Conservation (phyloP, 1,140 invertebrate genomes). For the Drusus annulatus region DNA sequence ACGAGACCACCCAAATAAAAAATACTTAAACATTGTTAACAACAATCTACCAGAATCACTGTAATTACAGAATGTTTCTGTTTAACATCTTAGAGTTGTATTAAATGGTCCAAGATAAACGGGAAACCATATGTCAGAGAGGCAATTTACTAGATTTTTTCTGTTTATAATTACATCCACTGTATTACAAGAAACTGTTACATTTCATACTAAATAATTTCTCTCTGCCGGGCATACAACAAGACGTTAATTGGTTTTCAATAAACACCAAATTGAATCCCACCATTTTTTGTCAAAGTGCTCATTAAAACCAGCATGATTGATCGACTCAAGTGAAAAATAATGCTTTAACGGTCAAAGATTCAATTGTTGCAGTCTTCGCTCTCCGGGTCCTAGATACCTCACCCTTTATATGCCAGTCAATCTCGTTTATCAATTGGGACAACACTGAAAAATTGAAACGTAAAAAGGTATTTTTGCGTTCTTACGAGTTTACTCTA, state of each 20-base stretch:
- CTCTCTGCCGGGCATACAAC: slow-evolving; percentile 2
- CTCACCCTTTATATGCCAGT: not conserved
- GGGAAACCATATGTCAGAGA: slow-evolving; percentile 38
- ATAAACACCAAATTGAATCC: slow-evolving; percentile 50
- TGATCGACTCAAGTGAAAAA: slow-evolving; percentile 41
- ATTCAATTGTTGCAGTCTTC: slow-evolving; percentile 11
- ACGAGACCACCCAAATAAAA: slow-evolving; percentile 9
- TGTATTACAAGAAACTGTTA: slow-evolving; percentile 18
- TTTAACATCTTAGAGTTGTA: slow-evolving; percentile 12
- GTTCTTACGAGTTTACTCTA: too few species aligned
- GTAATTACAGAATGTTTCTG: slow-evolving; percentile 22
- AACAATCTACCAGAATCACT: slow-evolving; percentile 13
- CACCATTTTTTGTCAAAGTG: slow-evolving; percentile 39
- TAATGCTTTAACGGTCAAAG: slow-evolving; percentile 37
- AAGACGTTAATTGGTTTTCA: slow-evolving; percentile 40
- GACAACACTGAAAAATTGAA: too few species aligned
- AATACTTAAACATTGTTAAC: not conserved
- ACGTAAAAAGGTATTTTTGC: too few species aligned
- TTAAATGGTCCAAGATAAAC: slow-evolving; percentile 23
- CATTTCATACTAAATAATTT: slow-evolving; percentile 20
- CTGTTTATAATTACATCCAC: slow-evolving; percentile 31
- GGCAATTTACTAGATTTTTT: slow-evolving; percentile 16
- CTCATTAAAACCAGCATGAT: slow-evolving; percentile 45
- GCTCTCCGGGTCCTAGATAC: not conserved
- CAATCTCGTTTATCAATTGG: too few species aligned